These are phyloP conservation scores for Hemaris fuciformis DNA, from an alignment of 2,888 invertebrate genomes.

Conservation along the genomic window DNA sequence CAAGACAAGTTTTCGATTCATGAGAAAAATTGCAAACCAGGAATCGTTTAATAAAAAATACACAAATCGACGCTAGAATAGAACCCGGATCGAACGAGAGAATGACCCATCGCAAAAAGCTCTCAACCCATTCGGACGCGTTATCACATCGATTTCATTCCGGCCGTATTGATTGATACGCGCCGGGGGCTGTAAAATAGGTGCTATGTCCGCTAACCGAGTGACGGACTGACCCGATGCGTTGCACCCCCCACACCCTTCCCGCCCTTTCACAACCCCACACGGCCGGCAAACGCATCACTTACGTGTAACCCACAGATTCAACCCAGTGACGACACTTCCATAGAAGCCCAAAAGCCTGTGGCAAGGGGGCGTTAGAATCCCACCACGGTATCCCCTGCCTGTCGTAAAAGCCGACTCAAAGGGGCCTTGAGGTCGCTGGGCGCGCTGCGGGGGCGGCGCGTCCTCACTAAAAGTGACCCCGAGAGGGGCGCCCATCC, in stretches of 20 bases:
- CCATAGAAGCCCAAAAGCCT: too few species aligned
- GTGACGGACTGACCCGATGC: constrained; percentile 4
- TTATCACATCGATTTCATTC: background rate
- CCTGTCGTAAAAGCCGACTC: too few species aligned
- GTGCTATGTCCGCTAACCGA: background rate
- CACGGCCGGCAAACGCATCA: background rate
- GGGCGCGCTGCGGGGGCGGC: too few species aligned
- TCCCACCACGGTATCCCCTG: too few species aligned
- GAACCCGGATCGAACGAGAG: background rate
- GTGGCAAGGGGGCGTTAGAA: too few species aligned
- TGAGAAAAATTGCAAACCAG: too few species aligned
- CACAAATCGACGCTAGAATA: background rate
- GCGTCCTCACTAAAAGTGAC: too few species aligned
- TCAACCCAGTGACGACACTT: too few species aligned
- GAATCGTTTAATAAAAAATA: background rate
- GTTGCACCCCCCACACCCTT: background rate
- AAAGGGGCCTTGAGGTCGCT: too few species aligned
- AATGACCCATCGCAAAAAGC: background rate
- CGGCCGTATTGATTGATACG: constrained; percentile 8
- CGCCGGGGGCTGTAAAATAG: background rate
- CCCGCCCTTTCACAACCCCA: background rate
- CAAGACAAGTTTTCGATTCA: too few species aligned
- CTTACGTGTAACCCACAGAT: too few species aligned
- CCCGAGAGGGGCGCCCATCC: too few species aligned
- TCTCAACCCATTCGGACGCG: background rate